A percentile compares a stretch with the other conserved stretches of the same genome.
Evolutionary conservation across 1,140 invertebrate genomes (phyloP).

Genomic region (Hormaphis cornu): DNA sequence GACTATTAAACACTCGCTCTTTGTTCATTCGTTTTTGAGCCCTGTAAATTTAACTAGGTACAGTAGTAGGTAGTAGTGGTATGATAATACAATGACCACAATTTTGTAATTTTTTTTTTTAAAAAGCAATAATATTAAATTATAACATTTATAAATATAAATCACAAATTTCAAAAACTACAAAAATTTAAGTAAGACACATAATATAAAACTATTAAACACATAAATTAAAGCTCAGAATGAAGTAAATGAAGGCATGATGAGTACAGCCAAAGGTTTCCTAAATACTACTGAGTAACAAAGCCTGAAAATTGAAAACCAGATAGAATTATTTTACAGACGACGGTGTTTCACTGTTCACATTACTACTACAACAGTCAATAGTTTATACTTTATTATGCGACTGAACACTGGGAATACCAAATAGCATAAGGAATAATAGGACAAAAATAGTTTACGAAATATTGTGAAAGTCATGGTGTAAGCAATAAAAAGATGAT

Average conservation of each 20-base stretch:
- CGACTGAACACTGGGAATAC: constrained; percentile 20
- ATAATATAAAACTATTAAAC: constrained; percentile 24
- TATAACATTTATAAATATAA: constrained; percentile 5
- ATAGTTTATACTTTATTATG: too few species aligned
- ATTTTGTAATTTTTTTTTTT: background rate
- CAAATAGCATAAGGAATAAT: constrained; percentile 16
- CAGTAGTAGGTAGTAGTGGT: background rate
- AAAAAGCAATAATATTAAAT: background rate
- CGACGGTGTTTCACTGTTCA: too few species aligned
- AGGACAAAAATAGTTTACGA: constrained; percentile 9
- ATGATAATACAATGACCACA: background rate
- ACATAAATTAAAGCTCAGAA: constrained; percentile 7
- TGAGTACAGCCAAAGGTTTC: constrained; percentile 13
- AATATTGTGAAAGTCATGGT: too few species aligned
- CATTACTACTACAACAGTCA: too few species aligned
- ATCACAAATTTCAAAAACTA: constrained; percentile 29
- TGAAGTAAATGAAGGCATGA: constrained; percentile 16
- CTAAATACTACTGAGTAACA: constrained; percentile 28
- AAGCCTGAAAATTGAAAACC: too few species aligned
- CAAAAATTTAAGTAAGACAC: constrained; percentile 21
- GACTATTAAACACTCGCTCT: constrained; percentile 64
- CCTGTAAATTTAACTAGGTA: constrained; percentile 45
- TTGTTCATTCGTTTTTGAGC: constrained; percentile 76
- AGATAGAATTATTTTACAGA: too few species aligned
- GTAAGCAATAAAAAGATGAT: constrained; percentile 8